Base-by-base conservation (phyloP, 2,113 vertebrate genomes). In the Trochalopteron elliotii region DNA sequence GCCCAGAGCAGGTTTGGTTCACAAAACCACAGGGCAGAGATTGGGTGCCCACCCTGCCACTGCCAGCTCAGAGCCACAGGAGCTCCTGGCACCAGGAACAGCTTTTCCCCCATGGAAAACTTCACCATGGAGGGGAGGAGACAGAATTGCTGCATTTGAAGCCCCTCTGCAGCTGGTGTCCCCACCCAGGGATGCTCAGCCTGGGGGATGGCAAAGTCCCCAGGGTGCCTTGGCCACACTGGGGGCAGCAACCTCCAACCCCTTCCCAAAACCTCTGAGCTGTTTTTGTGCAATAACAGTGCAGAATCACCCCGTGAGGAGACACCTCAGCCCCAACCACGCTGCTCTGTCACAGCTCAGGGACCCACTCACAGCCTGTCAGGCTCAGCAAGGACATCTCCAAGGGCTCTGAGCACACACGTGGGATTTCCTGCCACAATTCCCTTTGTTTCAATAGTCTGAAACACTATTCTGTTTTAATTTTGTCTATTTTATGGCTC, bases 171-270 rank as follows among this genome's bases (percentile, higher is more conserved):
- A n/a, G 45, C 35, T 21, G 49, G 18, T 6, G n/a, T 33, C 33
- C 61, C 39, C 8, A 1, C 2, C 2, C 0, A 11, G 56, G 37
- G 60, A 4, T 6, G 21, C 65, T 24, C 31, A 21, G 35, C 16
- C 49, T 2, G 0, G 30, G 18, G 35, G 1, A 23, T 15, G 64
- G 17, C 3, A 2, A 9, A 28, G 12, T 0, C 47, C 42, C n/a
- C 0, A 3, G 9, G 21, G 11, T 37, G 22, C 60, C 50, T 23
- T 1, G 2, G 40, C 33, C 9, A 3, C 12, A 0, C 1, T 10
- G 18, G 9, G 55, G 60, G 13, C 55, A 50, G 60, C 70, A 35
- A 12, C 7, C 9, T 15, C 39, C 25, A 4, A 3, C 3, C 24
- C 23, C 52, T 47, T 27, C 72, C 60, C 13, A 1, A 12, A 42